Base-by-base conservation (phyloP, 2,888 invertebrate genomes). In the Caenorhabditis sp. region DNA sequence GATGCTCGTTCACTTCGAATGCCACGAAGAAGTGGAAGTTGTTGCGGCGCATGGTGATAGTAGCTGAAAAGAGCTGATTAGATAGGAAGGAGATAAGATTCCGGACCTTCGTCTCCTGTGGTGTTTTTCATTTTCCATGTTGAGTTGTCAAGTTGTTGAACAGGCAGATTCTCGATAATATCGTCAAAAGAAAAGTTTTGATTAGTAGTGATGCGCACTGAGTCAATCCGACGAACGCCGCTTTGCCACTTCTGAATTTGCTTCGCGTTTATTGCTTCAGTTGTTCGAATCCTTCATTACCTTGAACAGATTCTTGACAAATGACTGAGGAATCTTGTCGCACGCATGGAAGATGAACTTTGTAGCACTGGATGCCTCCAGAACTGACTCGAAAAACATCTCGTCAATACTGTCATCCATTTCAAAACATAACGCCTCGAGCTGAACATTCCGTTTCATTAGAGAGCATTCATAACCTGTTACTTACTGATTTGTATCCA, bases 11-110 rank as follows among this genome's bases (percentile, higher is more conserved):
- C 35, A 81, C 81, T 61, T 81, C 81, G 24, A 81, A 81, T 47
- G 81, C 81, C 40, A 81, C 26, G 53, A 81, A 81, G 61, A 81
- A 81, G 26, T 81, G 81, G 70, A 61, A 81, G 22, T 60, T 64
- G 70, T 67, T 81, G 9, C 81, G 70, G 15, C 70, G 68, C 70
- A 76, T 68, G 5, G 76, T 81, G 44, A 81, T 70, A 1, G 61
- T 53, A 5, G 76, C 81, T 81, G 76, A 13, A 70, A 76, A 9
- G 13, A 35, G 44, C 24, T 22, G 26, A 28, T 44, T 28, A 22
- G 8, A 28, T 32, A 20, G 9, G 32, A 40, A n/a, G n/a, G n/a
- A 26, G 20, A 24, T 15, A 24, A 1, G 32, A 37, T 28, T 4
- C 26, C 9, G 32, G 32, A 81, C 81, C 81, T 67, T 64, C 20